These are phyloP conservation scores for Biston betularia DNA, from an alignment of 2,888 invertebrate species.

Conservation along the genomic window DNA sequence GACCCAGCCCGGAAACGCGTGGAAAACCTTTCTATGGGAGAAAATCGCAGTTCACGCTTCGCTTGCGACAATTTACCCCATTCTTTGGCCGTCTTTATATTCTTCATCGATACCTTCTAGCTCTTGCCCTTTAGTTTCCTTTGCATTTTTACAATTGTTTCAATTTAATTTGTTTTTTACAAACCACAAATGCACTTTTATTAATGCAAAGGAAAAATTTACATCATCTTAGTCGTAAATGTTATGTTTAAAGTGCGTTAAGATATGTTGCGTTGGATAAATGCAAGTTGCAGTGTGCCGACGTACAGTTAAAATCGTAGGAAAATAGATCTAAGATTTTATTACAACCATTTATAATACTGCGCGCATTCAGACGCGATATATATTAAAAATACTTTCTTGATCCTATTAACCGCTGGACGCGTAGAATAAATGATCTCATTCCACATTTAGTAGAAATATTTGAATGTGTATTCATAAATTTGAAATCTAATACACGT, in stretches of 20 bases:
- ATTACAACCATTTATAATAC: slow-evolving; percentile 32
- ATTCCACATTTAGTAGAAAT: background rate
- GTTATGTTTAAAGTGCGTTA: slow-evolving; percentile 33
- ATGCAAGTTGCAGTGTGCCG: slow-evolving; percentile 31
- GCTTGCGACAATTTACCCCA: background rate
- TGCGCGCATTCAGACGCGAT: slow-evolving; percentile 23
- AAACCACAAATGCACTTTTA: background rate
- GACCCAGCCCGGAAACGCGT: too few relatives aligned
- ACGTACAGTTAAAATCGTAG: slow-evolving; percentile 23
- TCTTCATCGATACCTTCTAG: background rate
- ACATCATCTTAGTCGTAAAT: slow-evolving; percentile 16
- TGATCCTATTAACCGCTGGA: background rate
- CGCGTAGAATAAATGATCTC: background rate
- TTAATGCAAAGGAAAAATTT: background rate
- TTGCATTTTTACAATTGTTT: background rate
- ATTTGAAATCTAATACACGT: background rate
- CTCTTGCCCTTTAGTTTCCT: background rate
- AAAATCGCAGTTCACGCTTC: background rate
- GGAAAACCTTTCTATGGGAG: too few relatives aligned
- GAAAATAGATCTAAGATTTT: slow-evolving; percentile 37
- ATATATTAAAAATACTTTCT: background rate
- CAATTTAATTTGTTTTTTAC: too few relatives aligned
- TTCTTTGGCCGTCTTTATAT: slow-evolving; percentile 10
- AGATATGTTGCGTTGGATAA: slow-evolving; percentile 43
- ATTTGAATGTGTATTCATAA: background rate